phyloP scores from a whole-genome alignment of 2,113 vertebrate species.

The Scartelaos histophorus region DNA sequence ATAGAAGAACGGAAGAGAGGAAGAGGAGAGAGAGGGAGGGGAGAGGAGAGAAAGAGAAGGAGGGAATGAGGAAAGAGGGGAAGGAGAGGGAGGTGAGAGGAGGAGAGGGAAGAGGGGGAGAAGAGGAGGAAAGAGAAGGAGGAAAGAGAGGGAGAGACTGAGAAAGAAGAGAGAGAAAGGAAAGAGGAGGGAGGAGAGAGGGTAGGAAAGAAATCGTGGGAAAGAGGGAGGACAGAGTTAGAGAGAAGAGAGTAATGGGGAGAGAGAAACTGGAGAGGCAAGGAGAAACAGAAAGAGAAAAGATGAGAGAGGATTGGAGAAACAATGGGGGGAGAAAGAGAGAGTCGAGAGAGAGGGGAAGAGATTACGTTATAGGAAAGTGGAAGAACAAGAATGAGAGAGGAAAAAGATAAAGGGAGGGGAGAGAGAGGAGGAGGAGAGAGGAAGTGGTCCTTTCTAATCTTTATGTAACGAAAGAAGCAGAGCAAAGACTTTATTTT shows the following conservation, averaged over 20 bases:
- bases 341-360: conserved; percentile 7
- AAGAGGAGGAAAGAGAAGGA: not conserved
- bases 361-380: conserved; percentile 19
- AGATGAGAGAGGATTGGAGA: not conserved
- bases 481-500: conserved; percentile 10
- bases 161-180: not conserved
- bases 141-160: not conserved
- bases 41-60: not conserved
- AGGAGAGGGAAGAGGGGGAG: no score
- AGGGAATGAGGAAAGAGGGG: not conserved
- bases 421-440: not conserved
- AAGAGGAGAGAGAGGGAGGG: not conserved
- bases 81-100: no score
- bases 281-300: not conserved
- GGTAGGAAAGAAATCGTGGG: not conserved
- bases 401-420: not conserved
- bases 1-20: conserved; percentile 38
- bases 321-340: not conserved
- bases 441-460: conserved; percentile 23
- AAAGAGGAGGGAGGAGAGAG: not conserved
- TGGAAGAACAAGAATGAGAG: conserved; percentile 4
- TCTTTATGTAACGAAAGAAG: conserved; percentile 61
- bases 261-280: not conserved
- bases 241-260: not conserved
- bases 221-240: not conserved